phyloP scores from a whole-genome alignment of 35 echinoderm and acorn worm genomes.

The Acanthaster planci region DNA sequence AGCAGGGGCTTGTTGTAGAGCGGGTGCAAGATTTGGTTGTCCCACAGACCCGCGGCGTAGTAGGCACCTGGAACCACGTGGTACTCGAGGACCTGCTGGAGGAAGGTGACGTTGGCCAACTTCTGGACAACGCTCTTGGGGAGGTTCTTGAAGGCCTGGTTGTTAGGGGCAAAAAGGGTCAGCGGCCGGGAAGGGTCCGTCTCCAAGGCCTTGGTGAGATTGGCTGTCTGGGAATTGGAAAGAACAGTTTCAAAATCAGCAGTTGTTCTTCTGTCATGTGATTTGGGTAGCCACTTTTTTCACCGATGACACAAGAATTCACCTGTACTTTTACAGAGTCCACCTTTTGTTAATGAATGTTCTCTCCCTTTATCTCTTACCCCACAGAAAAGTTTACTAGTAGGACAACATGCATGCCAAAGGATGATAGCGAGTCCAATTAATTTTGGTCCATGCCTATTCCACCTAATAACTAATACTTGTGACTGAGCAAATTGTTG shows the following conservation, averaged over 20 bases:
- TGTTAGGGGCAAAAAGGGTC: conserved; percentile 54
- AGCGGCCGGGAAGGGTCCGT: conserved; percentile 42
- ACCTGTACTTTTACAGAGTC: too few relatives aligned
- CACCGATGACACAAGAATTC: neutral
- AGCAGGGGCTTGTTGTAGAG: conserved; percentile 32
- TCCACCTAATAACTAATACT: neutral
- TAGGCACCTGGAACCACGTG: conserved; percentile 43
- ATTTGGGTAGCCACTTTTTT: neutral
- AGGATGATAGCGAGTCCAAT: neutral
- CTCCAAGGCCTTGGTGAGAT: conserved; percentile 36
- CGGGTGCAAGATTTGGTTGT: conserved; percentile 11
- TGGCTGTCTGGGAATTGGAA: conserved; percentile 36
- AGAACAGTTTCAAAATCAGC: neutral
- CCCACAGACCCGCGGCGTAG: conserved; percentile 54
- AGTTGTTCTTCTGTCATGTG: neutral
- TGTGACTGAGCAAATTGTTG: neutral
- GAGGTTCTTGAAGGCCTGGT: conserved; percentile 49
- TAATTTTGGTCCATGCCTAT: neutral
- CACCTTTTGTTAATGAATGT: too few relatives aligned
- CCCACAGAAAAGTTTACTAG: too few relatives aligned
- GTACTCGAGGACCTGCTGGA: conserved; percentile 26
- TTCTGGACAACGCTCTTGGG: conserved; percentile 21
- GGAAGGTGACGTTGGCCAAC: conserved; percentile 46
- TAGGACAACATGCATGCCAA: too few relatives aligned
- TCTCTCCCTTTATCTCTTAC: too few relatives aligned